phyloP scores from a whole-genome alignment of 2,113 vertebrate genomes.

The Polypterus senegalus region DNA sequence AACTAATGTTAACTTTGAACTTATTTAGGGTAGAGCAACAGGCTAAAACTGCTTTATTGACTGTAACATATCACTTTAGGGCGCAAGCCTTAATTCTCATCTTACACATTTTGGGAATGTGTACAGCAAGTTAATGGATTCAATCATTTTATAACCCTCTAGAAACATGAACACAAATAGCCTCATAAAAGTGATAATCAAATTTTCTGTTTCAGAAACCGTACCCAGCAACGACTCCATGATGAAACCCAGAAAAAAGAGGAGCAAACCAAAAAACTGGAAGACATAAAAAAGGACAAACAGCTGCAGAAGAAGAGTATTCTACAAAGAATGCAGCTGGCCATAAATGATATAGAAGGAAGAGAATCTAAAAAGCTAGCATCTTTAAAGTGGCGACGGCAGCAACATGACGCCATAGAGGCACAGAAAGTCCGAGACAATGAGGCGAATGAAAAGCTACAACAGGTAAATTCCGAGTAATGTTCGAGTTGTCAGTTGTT shows the following conservation, averaged over 20 bases:
- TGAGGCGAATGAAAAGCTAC: slow-evolving; percentile 11
- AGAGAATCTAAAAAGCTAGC: slow-evolving; percentile 8
- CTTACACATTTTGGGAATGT: too few relatives aligned
- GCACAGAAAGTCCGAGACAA: slow-evolving; percentile 6
- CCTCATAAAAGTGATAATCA: background rate
- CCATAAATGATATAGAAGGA: slow-evolving; percentile 12
- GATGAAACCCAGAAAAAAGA: slow-evolving; percentile 17
- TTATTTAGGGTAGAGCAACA: too few relatives aligned
- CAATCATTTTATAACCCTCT: too few relatives aligned
- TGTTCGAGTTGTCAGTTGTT: too few relatives aligned
- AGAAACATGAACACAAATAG: too few relatives aligned
- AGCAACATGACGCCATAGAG: slow-evolving; percentile 1
- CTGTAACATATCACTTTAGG: too few relatives aligned
- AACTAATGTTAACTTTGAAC: too few relatives aligned
- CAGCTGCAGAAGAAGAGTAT: slow-evolving; percentile 1
- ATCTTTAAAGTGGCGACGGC: slow-evolving; percentile 7
- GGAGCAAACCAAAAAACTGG: slow-evolving; percentile 5
- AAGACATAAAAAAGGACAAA: slow-evolving; percentile 4
- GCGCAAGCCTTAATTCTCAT: too few relatives aligned
- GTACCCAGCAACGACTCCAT: slow-evolving; percentile 20
- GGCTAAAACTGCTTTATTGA: too few relatives aligned
- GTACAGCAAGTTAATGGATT: too few relatives aligned
- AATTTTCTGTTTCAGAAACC: slow-evolving; percentile 29
- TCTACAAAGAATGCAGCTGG: background rate
- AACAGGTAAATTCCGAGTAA: slow-evolving; percentile 13